Evolutionary conservation across 2,888 invertebrate genomes (phyloP).

Genomic region (Allacma fusca): DNA sequence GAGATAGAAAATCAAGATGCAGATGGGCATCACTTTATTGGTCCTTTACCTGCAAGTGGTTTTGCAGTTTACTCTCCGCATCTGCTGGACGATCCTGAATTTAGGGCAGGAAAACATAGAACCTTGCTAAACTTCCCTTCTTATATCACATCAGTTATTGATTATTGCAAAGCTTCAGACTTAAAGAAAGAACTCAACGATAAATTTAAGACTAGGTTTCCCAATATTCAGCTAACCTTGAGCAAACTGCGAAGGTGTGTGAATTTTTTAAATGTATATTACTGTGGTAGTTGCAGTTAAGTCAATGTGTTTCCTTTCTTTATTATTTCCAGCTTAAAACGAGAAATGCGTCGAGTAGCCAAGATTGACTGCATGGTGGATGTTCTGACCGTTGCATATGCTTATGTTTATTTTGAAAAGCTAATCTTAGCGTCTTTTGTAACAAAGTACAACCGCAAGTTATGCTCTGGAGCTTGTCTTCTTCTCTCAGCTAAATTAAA

Average conservation of each 20-base stretch:
- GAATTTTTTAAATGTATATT: slow-evolving; percentile 5
- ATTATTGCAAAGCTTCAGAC: slow-evolving; percentile 94
- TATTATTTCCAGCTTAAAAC: slow-evolving; percentile 77
- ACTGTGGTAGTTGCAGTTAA: no score
- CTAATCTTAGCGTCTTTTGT: slow-evolving; percentile 89
- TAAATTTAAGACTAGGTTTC: slow-evolving; percentile 94
- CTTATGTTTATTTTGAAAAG: slow-evolving; percentile 98
- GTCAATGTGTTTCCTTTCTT: no score
- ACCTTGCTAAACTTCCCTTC: slow-evolving; percentile 79
- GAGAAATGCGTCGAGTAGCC: slow-evolving; percentile 93
- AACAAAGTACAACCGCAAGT: slow-evolving; percentile 89
- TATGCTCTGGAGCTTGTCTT: slow-evolving; percentile 94
- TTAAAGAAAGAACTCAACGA: slow-evolving; percentile 96
- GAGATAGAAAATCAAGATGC: slow-evolving; percentile 28
- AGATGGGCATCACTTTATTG: slow-evolving; percentile 6
- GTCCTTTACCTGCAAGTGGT: neutral
- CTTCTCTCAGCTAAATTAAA: slow-evolving; percentile 95
- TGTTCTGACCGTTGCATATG: slow-evolving; percentile 90
- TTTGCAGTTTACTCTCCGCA: slow-evolving; percentile 79
- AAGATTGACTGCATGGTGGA: slow-evolving; percentile 83
- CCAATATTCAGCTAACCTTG: slow-evolving; percentile 89
- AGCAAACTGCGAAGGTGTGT: slow-evolving; percentile 91
- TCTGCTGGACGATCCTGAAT: slow-evolving; percentile 87
- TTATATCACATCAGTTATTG: slow-evolving; percentile 79
- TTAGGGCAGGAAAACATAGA: slow-evolving; percentile 87